Evolutionary conservation across 2,797 vertebrate genomes (phyloP), one percentile per base, ranked within the genome.

Genomic region (Saxicola maurus): DNA sequence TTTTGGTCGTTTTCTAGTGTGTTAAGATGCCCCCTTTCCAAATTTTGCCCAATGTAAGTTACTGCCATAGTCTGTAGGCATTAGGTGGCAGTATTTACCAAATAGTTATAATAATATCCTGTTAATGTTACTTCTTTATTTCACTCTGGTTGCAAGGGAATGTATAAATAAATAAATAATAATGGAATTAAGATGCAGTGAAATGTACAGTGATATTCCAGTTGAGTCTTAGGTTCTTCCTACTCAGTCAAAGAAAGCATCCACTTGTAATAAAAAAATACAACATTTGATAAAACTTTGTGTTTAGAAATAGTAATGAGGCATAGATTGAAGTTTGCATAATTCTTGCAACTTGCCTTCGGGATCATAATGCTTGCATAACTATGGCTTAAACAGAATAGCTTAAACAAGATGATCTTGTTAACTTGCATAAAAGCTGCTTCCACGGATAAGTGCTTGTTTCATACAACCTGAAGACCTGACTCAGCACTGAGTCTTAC

Each of bases 71-170:
- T 80, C 53, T 31, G 27, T 66, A 43, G 51, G 33, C 84, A 15
- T 35, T 87, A 74, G 75, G 21, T 84, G 95, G 72, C 88, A 94
- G 72, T 77, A 65, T 91, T 76, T 84, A 61, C 68, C 46, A 17
- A 25, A 7, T 9, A 35, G 55, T 82, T 65, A 2, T 11, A 25
- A 37, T 17, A 33, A 31, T 52, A 71, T 23, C 3, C 9, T 79
- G 19, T 23, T 73, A 59, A 30, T 33, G 2, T 35, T 28, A 10
- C n/a, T 57, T 56, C 30, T 76, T 79, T 28, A 38, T 80, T 90
- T 82, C 55, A 6, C n/a, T 87, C 74, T 9, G 18, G 45, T 49
- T 74, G 38, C 38, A 52, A 85, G 61, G 35, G 77, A 38, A n/a
- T n/a, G 27, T 49, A 49, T 49, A 49, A 49, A 49, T 49, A 49